A percentile compares a stretch with the other conserved stretches of the same genome.
These are phyloP conservation scores for Lacerta agilis DNA, from an alignment of 2,797 vertebrate species.

Conservation along the genomic window DNA sequence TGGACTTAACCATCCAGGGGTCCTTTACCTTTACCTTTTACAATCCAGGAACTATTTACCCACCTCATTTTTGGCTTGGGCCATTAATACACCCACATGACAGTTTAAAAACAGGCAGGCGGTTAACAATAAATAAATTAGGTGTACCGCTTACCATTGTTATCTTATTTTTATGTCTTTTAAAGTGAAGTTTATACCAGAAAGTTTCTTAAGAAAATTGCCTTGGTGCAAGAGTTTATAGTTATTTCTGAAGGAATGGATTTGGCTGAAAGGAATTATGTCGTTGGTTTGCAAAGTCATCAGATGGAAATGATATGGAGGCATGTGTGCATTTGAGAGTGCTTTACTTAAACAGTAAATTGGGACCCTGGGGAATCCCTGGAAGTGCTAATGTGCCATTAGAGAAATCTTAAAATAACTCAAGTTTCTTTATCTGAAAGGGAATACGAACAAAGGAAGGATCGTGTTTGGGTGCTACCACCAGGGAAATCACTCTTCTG, in stretches of 20 bases:
- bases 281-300: slow-evolving; percentile 25
- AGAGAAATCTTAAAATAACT: slow-evolving; percentile 23
- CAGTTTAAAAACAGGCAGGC: neutral
- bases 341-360: slow-evolving; percentile 12
- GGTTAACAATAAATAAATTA: neutral
- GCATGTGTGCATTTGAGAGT: neutral
- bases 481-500: neutral
- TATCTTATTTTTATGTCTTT: neutral
- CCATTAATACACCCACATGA: neutral
- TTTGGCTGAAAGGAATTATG: slow-evolving; percentile 4
- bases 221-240: neutral
- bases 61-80: neutral
- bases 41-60: neutral
- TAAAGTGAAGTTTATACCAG: neutral
- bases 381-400: slow-evolving; percentile 2
- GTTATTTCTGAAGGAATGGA: neutral
- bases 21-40: no score
- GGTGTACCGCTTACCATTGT: neutral
- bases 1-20: no score
- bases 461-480: neutral
- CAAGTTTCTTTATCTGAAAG: neutral
- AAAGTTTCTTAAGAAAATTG: slow-evolving; percentile 5
- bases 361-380: neutral
- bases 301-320: neutral
- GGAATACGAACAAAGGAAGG: neutral